Evolutionary conservation across 2,888 invertebrate species (phyloP), one percentile per base, ranked within the genome.

Genomic region (Lucinisca nassula): DNA sequence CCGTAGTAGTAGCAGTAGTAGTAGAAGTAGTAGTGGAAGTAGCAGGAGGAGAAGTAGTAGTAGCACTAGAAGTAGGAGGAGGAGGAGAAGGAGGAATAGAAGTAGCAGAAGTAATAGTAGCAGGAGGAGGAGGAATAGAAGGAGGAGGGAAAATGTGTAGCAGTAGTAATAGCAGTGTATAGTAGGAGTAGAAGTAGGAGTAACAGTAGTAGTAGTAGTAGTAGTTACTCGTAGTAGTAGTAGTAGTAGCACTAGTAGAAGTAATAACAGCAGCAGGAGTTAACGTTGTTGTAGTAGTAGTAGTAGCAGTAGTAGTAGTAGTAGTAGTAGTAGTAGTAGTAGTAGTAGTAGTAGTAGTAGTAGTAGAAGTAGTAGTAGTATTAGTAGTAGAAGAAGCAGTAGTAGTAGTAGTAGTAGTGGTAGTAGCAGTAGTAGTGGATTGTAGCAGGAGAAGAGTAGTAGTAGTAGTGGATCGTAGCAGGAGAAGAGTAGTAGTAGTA

Each of bases 321-420:
- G n/a, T n/a, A n/a, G n/a, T n/a, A n/a, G n/a, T n/a, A n/a, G n/a
- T n/a, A n/a, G n/a, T n/a, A n/a, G n/a, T n/a, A n/a, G n/a, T n/a
- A n/a, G n/a, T n/a, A n/a, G n/a, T n/a, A n/a, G 78, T 78, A 78
- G 78, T 78, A 78, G 78, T 78, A 78, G 78, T 78, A 78, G 78
- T 78, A 78, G 78, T 78, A 78, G 78, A n/a, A n/a, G n/a, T n/a
- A n/a, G n/a, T n/a, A n/a, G n/a, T n/a, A n/a, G n/a, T n/a, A n/a
- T n/a, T n/a, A n/a, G n/a, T n/a, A n/a, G n/a, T n/a, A n/a, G n/a
- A n/a, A n/a, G n/a, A n/a, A n/a, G n/a, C n/a, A n/a, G n/a, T n/a
- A n/a, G n/a, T n/a, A n/a, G n/a, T n/a, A n/a, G n/a, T n/a, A n/a
- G n/a, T n/a, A n/a, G n/a, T n/a, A n/a, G n/a, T n/a, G n/a, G n/a